Base-by-base conservation (phyloP, 2,888 invertebrate species). In the Pasiphila rectangulata region DNA sequence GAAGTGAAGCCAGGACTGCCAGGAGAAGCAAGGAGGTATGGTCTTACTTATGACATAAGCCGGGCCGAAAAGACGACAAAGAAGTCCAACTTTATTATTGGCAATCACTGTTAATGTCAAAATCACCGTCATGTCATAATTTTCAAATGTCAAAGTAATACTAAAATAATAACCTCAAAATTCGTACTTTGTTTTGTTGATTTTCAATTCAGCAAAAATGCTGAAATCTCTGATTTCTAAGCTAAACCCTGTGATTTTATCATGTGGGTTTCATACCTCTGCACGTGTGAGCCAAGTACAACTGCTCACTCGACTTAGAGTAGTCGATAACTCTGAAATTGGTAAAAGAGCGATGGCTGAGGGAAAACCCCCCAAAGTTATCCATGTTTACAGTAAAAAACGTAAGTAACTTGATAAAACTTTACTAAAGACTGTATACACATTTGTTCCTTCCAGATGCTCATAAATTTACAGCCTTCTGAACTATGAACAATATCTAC, bases 281-380 rank as follows among this genome's bases (percentile, higher is more conserved):
- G 59, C 90, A 3, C 70, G 80, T 42, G 79, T 90, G 56, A 90
- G 83, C 68, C 93, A 95, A 82, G 94, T 96, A 35, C 91, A 92
- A 25, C 92, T 94, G 71, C 67, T 96, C 57, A 91, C 95, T 1
- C 90, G 96, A 36, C 84, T 98, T 9, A 90, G 97, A 65, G 97
- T 98, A 3, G 99, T 99, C 1, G 99, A 99, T 80, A 99, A 99
- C 81, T 98, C 98, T 43, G 94, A 95, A 59, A 92, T 99, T 50
- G 99, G 99, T 21, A 97, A 96, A 76, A 92, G 95, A 72, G 98
- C 98, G 1, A 97, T 97, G 95, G 92, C 95, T 1, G 96, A 97
- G 73, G 98, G 98, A 34, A 96, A 95, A 80, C 97, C 98, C 6
- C 97, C 98, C 0, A 94, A 93, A 77, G 93, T 95, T 67, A 98